Conservation (phyloP, 2,113 vertebrate species). For the Pholis gunnellus region DNA sequence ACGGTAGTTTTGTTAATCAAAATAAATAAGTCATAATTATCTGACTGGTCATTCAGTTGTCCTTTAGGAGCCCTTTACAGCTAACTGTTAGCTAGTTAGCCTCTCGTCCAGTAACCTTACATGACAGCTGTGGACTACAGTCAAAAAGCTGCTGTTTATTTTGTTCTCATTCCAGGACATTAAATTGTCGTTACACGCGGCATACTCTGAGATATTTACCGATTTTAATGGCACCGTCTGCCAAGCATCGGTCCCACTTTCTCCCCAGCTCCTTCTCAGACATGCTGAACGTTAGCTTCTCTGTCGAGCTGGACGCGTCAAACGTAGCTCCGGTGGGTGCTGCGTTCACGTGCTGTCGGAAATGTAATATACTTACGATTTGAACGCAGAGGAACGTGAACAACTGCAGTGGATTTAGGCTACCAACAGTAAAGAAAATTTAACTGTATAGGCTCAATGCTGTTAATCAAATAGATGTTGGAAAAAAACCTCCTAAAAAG, state of each 20-base stretch:
- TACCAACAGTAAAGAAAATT: fast-evolving
- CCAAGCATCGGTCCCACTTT: conserved; percentile 96
- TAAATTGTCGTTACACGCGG: background rate
- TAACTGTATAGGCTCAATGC: fast-evolving
- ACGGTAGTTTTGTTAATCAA: background rate
- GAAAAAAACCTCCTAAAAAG: fast-evolving
- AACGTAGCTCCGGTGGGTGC: conserved; percentile 24
- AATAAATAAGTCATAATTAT: background rate
- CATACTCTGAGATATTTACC: conserved; percentile 82
- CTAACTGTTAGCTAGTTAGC: conserved; percentile 71
- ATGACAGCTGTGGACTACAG: conserved; percentile 58
- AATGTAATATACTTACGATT: fast-evolving
- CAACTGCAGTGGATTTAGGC: background rate
- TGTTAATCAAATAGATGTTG: background rate
- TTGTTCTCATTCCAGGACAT: background rate
- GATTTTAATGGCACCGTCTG: conserved; percentile 91
- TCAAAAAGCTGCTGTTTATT: background rate
- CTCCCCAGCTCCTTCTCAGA: conserved; percentile 92
- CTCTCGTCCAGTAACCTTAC: conserved; percentile 44
- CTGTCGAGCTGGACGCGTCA: conserved; percentile 54
- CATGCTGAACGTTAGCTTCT: conserved; percentile 80
- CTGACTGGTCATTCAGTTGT: conserved; percentile 36
- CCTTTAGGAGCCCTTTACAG: conserved; percentile 64
- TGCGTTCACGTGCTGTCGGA: conserved; percentile 43
- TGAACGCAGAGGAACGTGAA: background rate